Evolutionary conservation across 2,113 vertebrate genomes (phyloP), one percentile per base, ranked within the genome.

Genomic region (Columba livia): DNA sequence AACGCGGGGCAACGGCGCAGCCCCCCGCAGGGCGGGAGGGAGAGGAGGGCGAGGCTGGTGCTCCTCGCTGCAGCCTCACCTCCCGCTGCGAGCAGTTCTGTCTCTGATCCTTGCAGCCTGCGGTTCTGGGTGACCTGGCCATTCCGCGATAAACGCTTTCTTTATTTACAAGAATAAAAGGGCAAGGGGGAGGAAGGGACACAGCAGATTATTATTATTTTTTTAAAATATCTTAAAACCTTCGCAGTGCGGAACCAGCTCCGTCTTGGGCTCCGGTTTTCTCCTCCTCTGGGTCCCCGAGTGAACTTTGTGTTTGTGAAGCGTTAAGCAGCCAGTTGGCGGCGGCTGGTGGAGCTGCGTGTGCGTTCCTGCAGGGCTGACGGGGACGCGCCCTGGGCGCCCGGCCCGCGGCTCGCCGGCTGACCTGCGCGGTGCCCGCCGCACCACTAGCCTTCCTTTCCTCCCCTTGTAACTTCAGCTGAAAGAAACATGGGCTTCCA

Each of bases 111-210:
- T 51, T 88, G 74, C 64, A 34, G 34, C 28, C 85, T 92, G 88
- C 74, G 80, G 72, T 93, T 95, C 54, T 70, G 93, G 47, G 34
- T 62, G n/a, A 74, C 58, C 60, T 96, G 95, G 90, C 91, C 82
- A 96, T 96, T 94, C 77, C 94, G 71, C 91, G 82, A 71, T 90
- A 80, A 95, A 94, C 82, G 89, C 88, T 95, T 82, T n/a, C 92
- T 95, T 89, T 94, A 71, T 96, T 88, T 78, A 51, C 69, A 57
- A 56, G 36, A 88, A 36, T 50, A 36, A 91, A 91, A 93, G 89
- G 88, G 61, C 89, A 94, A 69, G 60, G 80, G 87, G 80, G 31
- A 89, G 5, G 57, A 84, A 75, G 91, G 90, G 82, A 79, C 88
- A 40, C 23, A 34, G 47, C 57, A 77, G 51, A 40, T 40, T 40